Conservation (phyloP, 2,888 invertebrate species). For the Sesia apiformis region DNA sequence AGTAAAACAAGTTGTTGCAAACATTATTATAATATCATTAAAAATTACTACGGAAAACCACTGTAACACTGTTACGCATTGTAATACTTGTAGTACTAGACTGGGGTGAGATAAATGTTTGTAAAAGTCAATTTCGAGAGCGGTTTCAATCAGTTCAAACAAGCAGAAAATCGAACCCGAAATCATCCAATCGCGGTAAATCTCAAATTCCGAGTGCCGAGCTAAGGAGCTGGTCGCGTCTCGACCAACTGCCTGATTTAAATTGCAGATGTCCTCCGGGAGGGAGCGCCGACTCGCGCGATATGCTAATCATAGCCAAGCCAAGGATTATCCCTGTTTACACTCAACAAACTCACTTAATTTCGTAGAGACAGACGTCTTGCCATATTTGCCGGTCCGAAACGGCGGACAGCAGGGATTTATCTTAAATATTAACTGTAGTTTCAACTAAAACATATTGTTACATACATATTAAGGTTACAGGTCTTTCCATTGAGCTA, state of each 20-base stretch:
- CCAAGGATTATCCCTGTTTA: constrained; percentile 74
- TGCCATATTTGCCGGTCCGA: constrained; percentile 37
- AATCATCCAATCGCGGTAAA: constrained; percentile 70
- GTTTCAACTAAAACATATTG: neutral
- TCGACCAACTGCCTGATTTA: constrained; percentile 69
- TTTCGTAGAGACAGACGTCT: constrained; percentile 63
- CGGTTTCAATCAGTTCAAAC: constrained; percentile 66
- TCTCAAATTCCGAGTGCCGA: constrained; percentile 66
- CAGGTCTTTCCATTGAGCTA: too few relatives aligned
- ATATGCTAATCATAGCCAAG: constrained; percentile 74
- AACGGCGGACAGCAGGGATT: neutral
- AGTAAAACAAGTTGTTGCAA: too few relatives aligned
- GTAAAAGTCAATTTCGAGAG: constrained; percentile 50
- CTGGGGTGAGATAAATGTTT: constrained; percentile 20
- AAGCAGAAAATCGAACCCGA: constrained; percentile 71
- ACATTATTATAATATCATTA: too few relatives aligned
- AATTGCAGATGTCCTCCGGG: constrained; percentile 69
- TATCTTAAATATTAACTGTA: neutral
- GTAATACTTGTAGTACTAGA: neutral
- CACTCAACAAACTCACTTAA: constrained; percentile 75
- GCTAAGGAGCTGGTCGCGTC: constrained; percentile 64
- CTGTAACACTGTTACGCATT: too few relatives aligned
- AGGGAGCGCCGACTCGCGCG: constrained; percentile 67
- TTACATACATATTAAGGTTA: too few relatives aligned
- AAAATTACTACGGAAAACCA: too few relatives aligned